These are phyloP conservation scores for Gyrodactylus salaris DNA, from an alignment of 1,140 invertebrate species.

Conservation along the genomic window DNA sequence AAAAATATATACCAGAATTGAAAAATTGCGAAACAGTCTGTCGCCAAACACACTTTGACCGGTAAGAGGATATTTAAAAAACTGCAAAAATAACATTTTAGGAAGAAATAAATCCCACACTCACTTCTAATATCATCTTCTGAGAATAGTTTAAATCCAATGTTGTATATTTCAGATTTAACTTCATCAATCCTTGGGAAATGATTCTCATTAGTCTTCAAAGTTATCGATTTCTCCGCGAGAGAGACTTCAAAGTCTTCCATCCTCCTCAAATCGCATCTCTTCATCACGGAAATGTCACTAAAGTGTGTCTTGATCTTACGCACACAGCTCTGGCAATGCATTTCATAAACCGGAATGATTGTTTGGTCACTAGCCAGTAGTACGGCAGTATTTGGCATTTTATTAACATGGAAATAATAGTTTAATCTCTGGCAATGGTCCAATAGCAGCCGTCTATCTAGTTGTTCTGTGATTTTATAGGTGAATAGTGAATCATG, in stretches of 20 bases:
- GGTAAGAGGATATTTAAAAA: no score
- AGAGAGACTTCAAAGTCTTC: neutral
- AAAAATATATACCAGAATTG: no score
- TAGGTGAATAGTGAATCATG: neutral
- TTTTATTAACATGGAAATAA: neutral
- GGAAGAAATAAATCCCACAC: no score
- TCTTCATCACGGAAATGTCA: neutral
- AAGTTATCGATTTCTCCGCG: neutral
- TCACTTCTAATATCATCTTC: no score
- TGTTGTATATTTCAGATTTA: neutral
- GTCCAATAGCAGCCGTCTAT: no score
- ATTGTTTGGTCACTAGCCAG: neutral
- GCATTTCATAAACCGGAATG: neutral
- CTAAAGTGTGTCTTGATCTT: neutral
- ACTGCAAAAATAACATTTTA: no score
- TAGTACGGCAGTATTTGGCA: neutral
- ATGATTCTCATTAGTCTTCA: neutral
- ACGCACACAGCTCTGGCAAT: neutral
- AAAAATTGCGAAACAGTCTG: no score
- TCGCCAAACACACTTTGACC: no score
- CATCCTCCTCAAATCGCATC: neutral
- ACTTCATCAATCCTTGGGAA: neutral
- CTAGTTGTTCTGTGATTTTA: neutral
- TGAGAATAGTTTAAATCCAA: no score
- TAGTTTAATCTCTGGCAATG: neutral